A percentile compares a stretch with the other conserved stretches of the same genome.
These are phyloP conservation scores for Acromyrmex heyeri DNA, from an alignment of 1,140 invertebrate genomes.

Conservation along the genomic window DNA sequence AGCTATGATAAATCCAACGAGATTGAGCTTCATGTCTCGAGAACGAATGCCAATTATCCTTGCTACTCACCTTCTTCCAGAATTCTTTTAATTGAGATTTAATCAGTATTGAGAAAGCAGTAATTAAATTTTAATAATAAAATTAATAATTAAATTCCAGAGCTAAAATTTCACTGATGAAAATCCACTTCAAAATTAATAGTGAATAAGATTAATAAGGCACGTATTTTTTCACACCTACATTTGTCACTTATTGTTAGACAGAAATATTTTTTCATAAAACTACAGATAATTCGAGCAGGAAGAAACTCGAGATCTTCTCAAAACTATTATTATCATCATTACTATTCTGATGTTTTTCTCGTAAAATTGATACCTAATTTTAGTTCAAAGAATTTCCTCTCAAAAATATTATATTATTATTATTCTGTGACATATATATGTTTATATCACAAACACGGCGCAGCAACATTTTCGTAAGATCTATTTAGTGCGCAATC, in stretches of 20 bases:
- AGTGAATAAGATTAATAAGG: background rate
- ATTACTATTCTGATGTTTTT: too few species aligned
- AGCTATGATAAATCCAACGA: background rate
- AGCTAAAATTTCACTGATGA: background rate
- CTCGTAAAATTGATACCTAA: background rate
- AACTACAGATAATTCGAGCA: background rate
- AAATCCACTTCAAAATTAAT: background rate
- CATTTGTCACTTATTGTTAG: background rate
- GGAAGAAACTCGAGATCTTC: background rate
- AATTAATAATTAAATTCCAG: background rate
- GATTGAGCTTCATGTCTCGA: background rate
- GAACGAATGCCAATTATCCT: background rate
- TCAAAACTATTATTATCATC: background rate
- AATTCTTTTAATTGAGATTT: constrained; percentile 12
- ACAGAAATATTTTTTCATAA: background rate
- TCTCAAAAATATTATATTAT: background rate
- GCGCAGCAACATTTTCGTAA: background rate
- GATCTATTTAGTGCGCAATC: background rate
- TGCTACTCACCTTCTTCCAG: background rate
- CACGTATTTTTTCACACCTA: background rate
- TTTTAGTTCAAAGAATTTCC: background rate
- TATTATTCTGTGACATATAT: background rate
- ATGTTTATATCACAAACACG: background rate
- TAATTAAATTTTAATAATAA: too few species aligned
- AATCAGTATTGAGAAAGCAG: background rate